A percentile compares a stretch with the other conserved stretches of the same genome.
Evolutionary conservation across 1,140 invertebrate genomes (phyloP).

Genomic region (Drosophila truncata): DNA sequence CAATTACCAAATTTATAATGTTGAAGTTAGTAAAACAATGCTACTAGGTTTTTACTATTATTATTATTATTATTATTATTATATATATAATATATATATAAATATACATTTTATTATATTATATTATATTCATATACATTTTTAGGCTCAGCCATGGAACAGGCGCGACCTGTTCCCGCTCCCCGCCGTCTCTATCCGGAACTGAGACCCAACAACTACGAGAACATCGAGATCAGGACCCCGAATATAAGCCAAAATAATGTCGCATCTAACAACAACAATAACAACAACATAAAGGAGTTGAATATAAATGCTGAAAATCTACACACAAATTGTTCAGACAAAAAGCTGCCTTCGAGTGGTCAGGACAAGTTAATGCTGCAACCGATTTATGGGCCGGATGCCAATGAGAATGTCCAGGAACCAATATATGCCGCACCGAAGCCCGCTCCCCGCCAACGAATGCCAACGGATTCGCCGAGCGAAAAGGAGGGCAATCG

Average conservation of each 20-base stretch:
- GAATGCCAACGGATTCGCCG: conserved; percentile 15
- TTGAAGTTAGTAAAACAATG: not conserved
- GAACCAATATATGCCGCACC: conserved; percentile 67
- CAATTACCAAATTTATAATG: not conserved
- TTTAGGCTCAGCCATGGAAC: conserved; percentile 50
- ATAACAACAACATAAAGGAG: conserved; percentile 59
- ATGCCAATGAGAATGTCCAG: conserved; percentile 76
- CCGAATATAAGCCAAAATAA: conserved; percentile 25
- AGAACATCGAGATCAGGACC: conserved; percentile 71
- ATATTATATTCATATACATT: not conserved
- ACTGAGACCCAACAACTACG: conserved; percentile 66
- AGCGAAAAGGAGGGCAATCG: not conserved
- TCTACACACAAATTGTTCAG: conserved; percentile 56
- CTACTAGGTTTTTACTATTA: not conserved
- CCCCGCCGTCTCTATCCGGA: conserved; percentile 78
- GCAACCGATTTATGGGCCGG: conserved; percentile 71
- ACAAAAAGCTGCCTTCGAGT: conserved; percentile 46
- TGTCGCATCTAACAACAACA: conserved; percentile 20
- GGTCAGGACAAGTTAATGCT: conserved; percentile 65
- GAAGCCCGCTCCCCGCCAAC: conserved; percentile 69
- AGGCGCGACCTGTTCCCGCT: conserved; percentile 77
- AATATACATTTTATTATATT: not conserved
- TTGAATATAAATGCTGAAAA: conserved; percentile 74
- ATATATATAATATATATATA: not conserved
- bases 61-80: not conserved